Evolutionary conservation across 1,140 invertebrate species (phyloP), one percentile per base, ranked within the genome.

Genomic region (Penaeus chinensis): DNA sequence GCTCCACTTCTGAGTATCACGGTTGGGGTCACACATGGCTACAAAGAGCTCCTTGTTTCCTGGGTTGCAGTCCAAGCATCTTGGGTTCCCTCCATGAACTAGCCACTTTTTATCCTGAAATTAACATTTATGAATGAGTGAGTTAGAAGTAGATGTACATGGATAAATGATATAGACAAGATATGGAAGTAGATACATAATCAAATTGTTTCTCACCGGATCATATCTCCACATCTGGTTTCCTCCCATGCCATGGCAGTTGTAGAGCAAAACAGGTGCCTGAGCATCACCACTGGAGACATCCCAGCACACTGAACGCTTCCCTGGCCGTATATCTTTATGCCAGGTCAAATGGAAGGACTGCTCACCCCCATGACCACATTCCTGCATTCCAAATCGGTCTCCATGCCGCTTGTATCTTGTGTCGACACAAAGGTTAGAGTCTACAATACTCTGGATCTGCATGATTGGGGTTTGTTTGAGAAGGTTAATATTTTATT

Each of bases 161-260:
- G 27, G 16, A 69, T 10, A 8, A 69, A n/a, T 69, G 22, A 69
- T 69, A 69, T 69, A 18, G 27, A n/a, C 8, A 69, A 69, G 16
- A 8, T 0, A 69, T 69, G 7, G 27, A 13, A 47, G 11, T 32
- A 47, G 47, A 47, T 7, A n/a, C 13, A 71, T 71, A 74, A 74
- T n/a, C 69, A 47, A 47, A 47, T 10, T 47, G 42, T 13, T 10
- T 93, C 93, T 94, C 92, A 96, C 96, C 78, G 95, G 92, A 91
- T 97, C 94, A 91, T 98, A 99, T 91, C 95, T 94, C 96, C 97
- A 99, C 79, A 97, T 93, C 92, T 99, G 98, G 93, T 99, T 99
- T 1, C 98, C 98, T 89, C 96, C 95, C 91, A 95, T 95, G 0
- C 96, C 95, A 91, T 98, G 97, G 86, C 97, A 97, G 54, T 94